phyloP scores from a whole-genome alignment of 1,140 invertebrate genomes.

The Tetragonula clypearis region DNA sequence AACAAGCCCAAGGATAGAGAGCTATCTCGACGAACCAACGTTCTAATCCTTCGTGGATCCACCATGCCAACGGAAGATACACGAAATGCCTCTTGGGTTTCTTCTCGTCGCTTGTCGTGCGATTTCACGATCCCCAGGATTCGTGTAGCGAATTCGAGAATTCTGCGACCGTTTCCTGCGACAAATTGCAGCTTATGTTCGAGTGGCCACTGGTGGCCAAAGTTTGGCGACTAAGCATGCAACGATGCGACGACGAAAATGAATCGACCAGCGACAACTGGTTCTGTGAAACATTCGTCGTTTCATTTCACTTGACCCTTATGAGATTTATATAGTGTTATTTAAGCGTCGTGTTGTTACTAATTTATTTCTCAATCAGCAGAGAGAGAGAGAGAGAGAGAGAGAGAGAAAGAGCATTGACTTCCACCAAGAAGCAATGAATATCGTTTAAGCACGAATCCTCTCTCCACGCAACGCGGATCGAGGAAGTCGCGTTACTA shows the following conservation, averaged over 20 bases:
- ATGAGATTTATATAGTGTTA: too few species aligned
- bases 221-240: slow-evolving; percentile 68
- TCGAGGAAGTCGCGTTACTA: not conserved
- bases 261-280: not conserved
- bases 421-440: too few species aligned
- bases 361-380: not conserved
- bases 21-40: not conserved
- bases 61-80: not conserved
- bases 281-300: not conserved
- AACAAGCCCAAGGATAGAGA: not conserved
- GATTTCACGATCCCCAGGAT: not conserved
- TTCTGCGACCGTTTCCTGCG: slow-evolving; percentile 1
- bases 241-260: not conserved
- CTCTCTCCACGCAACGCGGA: not conserved
- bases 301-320: too few species aligned
- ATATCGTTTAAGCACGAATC: too few species aligned
- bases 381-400: not conserved
- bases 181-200: slow-evolving; percentile 39
- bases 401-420: too few species aligned
- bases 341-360: too few species aligned
- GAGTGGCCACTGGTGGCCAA: slow-evolving; percentile 62
- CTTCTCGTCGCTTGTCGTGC: not conserved
- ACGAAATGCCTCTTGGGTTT: too few species aligned
- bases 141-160: not conserved
- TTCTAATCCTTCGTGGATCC: not conserved